Evolutionary conservation across 2,888 invertebrate genomes (phyloP), one percentile per base, ranked within the genome.

Genomic region (Melanargia galathea): DNA sequence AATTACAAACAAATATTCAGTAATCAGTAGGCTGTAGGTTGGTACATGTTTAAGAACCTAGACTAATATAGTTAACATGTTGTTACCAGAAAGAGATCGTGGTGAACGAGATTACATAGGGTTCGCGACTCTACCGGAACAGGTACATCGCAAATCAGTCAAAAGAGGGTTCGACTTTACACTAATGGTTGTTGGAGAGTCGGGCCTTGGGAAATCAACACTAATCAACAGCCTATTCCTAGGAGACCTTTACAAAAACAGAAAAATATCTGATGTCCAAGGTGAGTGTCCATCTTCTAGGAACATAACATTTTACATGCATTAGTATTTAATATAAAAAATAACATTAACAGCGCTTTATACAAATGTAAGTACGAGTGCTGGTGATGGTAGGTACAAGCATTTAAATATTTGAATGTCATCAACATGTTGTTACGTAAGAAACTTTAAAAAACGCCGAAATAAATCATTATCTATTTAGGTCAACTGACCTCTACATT

Each of bases 81-180:
- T 75, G 66, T 75, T 67, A 63, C 61, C 80, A 92, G 92, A 92
- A 82, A 82, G 92, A 51, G 92, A 92, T 57, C 86, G 92, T 65
- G 94, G 90, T 43, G 95, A 95, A 77, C 93, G 95, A 63, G 96
- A 96, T 82, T 97, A 97, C 88, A 97, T 98, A 76, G 98, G 98
- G 64, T 98, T 98, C 84, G 98, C 98, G 70, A 98, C 98, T 62
- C 92, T 98, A 66, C 98, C 98, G 22, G 98, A 98, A 84, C 98
- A 98, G 90, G 97, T 98, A 61, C 98, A 98, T 89, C 94, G 98
- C 72, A 98, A 98, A 90, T 98, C 98, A 0, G 98, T 98, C 59
- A 98, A 98, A 89, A 94, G 97, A 75, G 98, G 98, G 61, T 98
- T 98, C 86, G 98, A 98, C 86, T 98, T 98, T 87, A 98, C 98